Conservation (phyloP, 2,113 vertebrate species). For the Castor canadensis region DNA sequence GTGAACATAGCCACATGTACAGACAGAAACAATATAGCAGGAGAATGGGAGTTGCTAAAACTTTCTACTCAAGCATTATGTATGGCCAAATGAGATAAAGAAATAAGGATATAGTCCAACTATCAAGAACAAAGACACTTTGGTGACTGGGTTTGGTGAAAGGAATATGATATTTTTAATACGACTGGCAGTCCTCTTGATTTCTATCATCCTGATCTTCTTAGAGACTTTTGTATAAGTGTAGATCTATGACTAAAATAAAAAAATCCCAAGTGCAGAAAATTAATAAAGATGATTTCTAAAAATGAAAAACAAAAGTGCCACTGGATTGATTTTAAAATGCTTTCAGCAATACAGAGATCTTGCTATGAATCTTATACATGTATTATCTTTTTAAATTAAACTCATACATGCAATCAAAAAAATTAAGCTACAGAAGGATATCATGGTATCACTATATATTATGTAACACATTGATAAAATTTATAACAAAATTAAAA, state of each 20-base stretch:
- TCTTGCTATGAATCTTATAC: background rate
- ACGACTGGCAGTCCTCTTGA: background rate
- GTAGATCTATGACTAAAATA: background rate
- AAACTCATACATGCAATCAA: background rate
- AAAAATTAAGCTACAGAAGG: background rate
- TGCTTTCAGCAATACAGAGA: background rate
- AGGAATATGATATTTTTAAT: background rate
- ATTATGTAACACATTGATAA: background rate
- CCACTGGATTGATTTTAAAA: conserved; percentile 1
- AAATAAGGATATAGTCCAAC: background rate
- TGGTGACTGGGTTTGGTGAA: background rate
- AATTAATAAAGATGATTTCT: background rate
- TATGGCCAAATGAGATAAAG: background rate
- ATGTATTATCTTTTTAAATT: background rate
- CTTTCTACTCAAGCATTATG: background rate
- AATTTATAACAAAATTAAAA: background rate
- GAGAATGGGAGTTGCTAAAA: background rate
- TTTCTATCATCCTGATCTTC: background rate
- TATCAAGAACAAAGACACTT: background rate
- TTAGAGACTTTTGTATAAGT: background rate
- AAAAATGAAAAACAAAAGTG: background rate
- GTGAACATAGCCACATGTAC: background rate
- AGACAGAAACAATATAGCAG: background rate
- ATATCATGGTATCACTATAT: background rate
- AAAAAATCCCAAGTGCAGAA: background rate